phyloP scores from a whole-genome alignment of 2,113 vertebrate species.

The Leucopsar rothschildi region DNA sequence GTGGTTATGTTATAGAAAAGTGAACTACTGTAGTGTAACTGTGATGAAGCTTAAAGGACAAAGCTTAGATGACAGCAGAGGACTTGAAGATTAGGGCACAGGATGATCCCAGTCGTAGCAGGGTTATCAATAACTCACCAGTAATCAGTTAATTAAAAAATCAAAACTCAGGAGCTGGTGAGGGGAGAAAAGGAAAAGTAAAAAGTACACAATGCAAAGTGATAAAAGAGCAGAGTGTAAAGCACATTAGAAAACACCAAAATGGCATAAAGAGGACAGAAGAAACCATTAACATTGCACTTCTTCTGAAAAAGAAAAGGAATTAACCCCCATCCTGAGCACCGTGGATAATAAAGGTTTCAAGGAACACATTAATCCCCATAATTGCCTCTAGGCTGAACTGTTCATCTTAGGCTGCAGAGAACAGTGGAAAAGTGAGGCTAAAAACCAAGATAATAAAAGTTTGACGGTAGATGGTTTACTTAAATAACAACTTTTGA shows the following conservation, averaged over 20 bases:
- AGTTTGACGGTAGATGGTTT: neutral
- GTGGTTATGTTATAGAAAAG: neutral
- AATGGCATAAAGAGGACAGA: neutral
- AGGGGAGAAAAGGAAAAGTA: fast-evolving
- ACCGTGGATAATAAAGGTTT: neutral
- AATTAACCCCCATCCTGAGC: neutral
- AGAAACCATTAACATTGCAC: neutral
- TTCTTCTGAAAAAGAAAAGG: neutral
- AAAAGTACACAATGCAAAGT: neutral
- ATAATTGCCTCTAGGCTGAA: neutral
- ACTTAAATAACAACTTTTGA: neutral
- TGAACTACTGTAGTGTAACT: neutral
- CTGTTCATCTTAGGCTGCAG: neutral
- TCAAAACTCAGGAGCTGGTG: neutral
- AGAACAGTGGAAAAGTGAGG: neutral
- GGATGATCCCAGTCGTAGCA: neutral
- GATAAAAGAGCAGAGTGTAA: neutral
- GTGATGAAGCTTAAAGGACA: neutral
- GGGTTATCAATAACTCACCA: neutral
- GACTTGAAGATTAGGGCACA: neutral
- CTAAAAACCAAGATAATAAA: neutral
- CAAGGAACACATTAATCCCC: neutral
- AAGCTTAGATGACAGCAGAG: neutral
- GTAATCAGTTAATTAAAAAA: neutral
- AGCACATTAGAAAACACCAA: neutral